These are phyloP conservation scores for Eulemur rubriventer DNA, from an alignment of 2,797 vertebrate genomes.

Conservation along the genomic window DNA sequence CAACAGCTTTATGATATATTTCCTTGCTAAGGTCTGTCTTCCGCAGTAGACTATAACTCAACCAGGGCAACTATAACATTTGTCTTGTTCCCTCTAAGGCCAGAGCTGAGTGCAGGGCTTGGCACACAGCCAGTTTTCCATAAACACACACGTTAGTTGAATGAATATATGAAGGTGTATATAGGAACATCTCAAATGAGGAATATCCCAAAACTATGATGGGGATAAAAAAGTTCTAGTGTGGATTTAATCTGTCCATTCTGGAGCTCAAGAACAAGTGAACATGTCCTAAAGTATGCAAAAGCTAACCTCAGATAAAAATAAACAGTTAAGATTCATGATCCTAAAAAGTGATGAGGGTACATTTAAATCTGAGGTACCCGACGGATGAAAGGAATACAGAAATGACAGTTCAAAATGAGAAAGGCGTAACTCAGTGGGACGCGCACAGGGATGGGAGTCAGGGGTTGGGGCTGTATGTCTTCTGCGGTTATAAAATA, in stretches of 20 bases:
- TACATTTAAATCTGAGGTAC: neutral
- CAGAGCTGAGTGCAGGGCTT: too few species aligned
- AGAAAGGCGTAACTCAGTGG: neutral
- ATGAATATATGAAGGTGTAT: neutral
- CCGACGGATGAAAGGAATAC: neutral
- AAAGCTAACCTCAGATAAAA: neutral
- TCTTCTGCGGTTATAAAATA: neutral
- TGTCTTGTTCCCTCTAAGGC: neutral
- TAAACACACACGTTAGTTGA: neutral
- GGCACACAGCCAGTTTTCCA: neutral
- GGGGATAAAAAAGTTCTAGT: neutral
- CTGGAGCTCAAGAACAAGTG: neutral
- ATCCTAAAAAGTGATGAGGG: neutral
- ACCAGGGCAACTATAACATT: neutral
- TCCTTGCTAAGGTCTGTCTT: neutral
- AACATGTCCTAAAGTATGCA: neutral
- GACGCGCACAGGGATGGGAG: neutral
- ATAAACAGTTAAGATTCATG: neutral
- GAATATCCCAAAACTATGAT: neutral
- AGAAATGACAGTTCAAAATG: neutral
- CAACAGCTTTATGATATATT: neutral
- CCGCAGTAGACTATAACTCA: neutral
- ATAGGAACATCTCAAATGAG: neutral
- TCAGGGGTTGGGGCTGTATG: neutral
- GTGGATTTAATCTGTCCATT: neutral